Evolutionary conservation across 2,888 invertebrate genomes (phyloP).

Genomic region (Diloba caeruleocephala): DNA sequence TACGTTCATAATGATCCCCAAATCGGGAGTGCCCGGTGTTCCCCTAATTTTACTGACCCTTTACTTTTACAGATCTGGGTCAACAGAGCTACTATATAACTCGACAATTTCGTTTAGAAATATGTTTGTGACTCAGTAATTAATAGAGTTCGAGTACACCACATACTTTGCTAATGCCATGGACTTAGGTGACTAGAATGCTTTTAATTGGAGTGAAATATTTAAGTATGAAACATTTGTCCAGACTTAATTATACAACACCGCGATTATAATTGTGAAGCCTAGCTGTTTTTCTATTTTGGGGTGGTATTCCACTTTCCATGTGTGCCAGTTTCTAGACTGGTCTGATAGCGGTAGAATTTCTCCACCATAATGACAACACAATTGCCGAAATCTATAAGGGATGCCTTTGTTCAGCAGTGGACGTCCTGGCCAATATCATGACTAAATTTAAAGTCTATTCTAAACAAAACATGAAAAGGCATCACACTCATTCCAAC

Average conservation of each 20-base stretch:
- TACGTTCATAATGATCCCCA: slow-evolving; percentile 29
- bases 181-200: slow-evolving; percentile 5
- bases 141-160: slow-evolving; percentile 23
- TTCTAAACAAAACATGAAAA: slow-evolving; percentile 16
- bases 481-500: slow-evolving; percentile 16
- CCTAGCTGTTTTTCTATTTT: too few species aligned
- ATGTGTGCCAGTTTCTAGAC: too few species aligned
- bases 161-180: slow-evolving; percentile 15
- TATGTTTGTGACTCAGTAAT: slow-evolving; percentile 27
- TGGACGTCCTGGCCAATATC: too few species aligned
- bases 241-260: slow-evolving; percentile 3
- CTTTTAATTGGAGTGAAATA: slow-evolving; percentile 15
- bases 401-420: too few species aligned
- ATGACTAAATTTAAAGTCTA: too few species aligned
- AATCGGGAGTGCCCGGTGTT: slow-evolving; percentile 45
- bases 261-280: too few species aligned
- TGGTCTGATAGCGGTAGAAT: too few species aligned
- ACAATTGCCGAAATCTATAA: too few species aligned
- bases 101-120: slow-evolving; percentile 23
- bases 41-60: slow-evolving; percentile 59
- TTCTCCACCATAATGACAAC: too few species aligned
- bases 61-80: slow-evolving; percentile 60
- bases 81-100: slow-evolving; percentile 57
- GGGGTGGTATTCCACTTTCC: too few species aligned
- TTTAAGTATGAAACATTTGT: slow-evolving; percentile 1